Percentiles rank a stretch among this genome's conserved stretches.
Conservation (phyloP, 2,888 invertebrate genomes). For the Hypolimnas misippus region DNA sequence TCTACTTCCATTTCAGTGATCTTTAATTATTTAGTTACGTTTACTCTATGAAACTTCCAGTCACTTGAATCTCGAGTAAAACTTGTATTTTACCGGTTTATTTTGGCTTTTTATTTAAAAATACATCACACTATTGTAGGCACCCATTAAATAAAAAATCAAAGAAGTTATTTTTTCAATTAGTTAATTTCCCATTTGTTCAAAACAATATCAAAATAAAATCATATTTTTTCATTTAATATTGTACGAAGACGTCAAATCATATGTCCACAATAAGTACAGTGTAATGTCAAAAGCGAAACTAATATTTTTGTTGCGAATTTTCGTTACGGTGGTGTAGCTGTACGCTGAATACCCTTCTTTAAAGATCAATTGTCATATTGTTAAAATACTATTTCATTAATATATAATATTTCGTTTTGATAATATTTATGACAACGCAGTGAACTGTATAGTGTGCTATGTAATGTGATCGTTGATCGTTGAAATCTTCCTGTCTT, state of each 20-base stretch:
- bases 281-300: conserved; percentile 18
- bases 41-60: no score
- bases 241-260: not conserved
- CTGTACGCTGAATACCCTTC: conserved; percentile 1
- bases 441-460: conserved; percentile 21
- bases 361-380: not conserved
- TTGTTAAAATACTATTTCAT: not conserved
- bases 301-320: conserved; percentile 38
- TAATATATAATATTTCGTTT: not conserved
- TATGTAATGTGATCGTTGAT: conserved; percentile 46
- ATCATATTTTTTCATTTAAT: no score
- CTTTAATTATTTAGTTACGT: no score
- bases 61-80: no score
- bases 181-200: no score
- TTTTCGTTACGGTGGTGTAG: conserved; percentile 22
- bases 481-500: conserved; percentile 41
- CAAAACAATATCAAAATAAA: no score
- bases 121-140: no score
- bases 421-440: not conserved
- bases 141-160: no score
- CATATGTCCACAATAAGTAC: not conserved
- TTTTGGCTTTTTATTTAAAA: no score
- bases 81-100: no score
- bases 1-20: no score
- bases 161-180: no score